Evolutionary conservation across 2,888 invertebrate species (phyloP).

Genomic region (Galerucella calmariensis): DNA sequence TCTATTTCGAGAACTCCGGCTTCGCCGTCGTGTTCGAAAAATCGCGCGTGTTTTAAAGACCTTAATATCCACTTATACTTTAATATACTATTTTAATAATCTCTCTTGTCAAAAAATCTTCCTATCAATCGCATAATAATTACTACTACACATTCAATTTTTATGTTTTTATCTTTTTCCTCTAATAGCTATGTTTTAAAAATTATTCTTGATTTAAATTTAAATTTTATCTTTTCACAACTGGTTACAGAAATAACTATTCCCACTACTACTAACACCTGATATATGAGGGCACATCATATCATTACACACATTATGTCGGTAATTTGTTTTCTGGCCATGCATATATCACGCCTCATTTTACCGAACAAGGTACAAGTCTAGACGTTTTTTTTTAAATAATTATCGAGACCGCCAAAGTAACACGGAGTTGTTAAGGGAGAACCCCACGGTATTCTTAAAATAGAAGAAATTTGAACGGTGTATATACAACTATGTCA

Average conservation of each 20-base stretch:
- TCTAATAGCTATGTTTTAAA: no score
- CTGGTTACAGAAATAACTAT: not conserved
- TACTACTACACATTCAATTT: no score
- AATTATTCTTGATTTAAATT: not conserved
- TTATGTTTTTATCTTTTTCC: no score
- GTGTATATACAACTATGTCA: not conserved
- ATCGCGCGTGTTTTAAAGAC: no score
- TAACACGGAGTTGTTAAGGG: conserved; percentile 29
- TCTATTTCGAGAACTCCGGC: no score
- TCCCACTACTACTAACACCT: not conserved
- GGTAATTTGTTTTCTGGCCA: conserved; percentile 44
- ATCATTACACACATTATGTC: conserved; percentile 19
- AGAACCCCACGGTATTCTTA: conserved; percentile 15
- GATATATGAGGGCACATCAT: conserved; percentile 11
- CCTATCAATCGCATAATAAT: no score
- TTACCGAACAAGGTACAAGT: conserved; percentile 43
- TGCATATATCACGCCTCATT: conserved; percentile 28
- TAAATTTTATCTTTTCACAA: not conserved
- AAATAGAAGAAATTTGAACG: conserved; percentile 11
- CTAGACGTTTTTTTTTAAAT: conserved; percentile 48
- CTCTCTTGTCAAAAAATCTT: no score
- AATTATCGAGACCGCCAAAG: conserved; percentile 43
- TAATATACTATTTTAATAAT: no score
- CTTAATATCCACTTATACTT: no score
- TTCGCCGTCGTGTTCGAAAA: no score